These are phyloP conservation scores for Loriculus beryllinus DNA, from an alignment of 2,797 vertebrate species.

Conservation along the genomic window DNA sequence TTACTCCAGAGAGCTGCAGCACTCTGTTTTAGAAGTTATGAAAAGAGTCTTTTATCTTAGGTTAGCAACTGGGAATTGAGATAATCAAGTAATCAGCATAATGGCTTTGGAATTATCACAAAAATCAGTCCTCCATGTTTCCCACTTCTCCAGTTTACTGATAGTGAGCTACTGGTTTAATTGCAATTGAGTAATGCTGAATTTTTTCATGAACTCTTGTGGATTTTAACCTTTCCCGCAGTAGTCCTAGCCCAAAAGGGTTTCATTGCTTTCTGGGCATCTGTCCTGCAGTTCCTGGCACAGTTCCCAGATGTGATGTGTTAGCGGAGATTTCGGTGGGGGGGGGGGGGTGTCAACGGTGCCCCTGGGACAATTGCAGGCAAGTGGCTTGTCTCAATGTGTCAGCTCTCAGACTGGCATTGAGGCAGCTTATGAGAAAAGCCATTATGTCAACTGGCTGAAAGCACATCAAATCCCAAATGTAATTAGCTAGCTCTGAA, in stretches of 20 bases:
- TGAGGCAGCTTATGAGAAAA: constrained; percentile 6
- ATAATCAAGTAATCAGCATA: constrained; percentile 19
- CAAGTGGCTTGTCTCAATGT: not conserved
- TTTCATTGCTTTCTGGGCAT: not conserved
- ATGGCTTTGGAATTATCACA: not conserved
- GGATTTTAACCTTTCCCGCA: constrained; percentile 6
- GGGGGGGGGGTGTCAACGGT: not conserved
- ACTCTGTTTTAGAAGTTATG: not conserved
- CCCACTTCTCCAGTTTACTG: not conserved
- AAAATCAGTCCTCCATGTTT: not conserved
- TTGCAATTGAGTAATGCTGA: not conserved
- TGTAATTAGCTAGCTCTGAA: not conserved
- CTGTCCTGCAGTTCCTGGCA: not conserved
- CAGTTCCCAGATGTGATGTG: not conserved
- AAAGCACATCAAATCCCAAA: not conserved
- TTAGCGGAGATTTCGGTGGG: not conserved
- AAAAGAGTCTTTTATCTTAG: constrained; percentile 4
- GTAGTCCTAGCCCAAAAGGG: not conserved
- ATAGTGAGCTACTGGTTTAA: constrained; percentile 7
- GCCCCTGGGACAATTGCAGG: not conserved
- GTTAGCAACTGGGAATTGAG: not conserved
- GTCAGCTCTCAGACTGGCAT: not conserved
- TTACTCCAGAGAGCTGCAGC: constrained; percentile 8
- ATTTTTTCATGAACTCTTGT: not conserved
- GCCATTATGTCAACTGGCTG: not conserved